Percentiles rank a stretch among this genome's conserved stretches.
These are phyloP conservation scores for Otus sunia DNA, from an alignment of 2,113 vertebrate species.

Conservation along the genomic window DNA sequence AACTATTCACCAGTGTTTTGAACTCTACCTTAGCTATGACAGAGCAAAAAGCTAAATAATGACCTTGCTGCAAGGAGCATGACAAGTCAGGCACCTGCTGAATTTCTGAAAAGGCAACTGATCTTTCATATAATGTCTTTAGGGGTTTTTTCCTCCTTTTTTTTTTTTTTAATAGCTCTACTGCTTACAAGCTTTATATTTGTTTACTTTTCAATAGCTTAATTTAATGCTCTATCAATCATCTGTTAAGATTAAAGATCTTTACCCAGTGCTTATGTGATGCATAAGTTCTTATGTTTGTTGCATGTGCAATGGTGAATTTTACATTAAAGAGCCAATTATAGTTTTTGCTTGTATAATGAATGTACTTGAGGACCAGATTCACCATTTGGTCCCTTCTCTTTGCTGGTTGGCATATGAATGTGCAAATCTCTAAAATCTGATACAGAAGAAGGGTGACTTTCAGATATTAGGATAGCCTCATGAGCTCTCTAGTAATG, in stretches of 20 bases:
- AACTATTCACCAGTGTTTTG: not conserved
- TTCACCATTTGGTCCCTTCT: not conserved
- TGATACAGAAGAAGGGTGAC: not conserved
- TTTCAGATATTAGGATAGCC: not conserved
- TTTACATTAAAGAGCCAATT: not conserved
- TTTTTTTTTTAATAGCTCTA: not conserved
- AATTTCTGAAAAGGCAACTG: not conserved
- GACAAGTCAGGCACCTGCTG: not conserved
- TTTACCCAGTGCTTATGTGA: not conserved
- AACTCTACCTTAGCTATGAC: not conserved
- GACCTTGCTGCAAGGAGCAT: not conserved
- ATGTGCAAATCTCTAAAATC: not conserved
- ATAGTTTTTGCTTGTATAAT: not conserved
- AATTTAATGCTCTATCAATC: not conserved
- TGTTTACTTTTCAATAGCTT: not conserved
- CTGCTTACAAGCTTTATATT: not conserved
- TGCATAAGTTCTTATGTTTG: not conserved
- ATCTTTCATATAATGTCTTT: not conserved
- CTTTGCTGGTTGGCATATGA: not conserved
- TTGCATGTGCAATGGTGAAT: not conserved
- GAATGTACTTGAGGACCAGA: not conserved
- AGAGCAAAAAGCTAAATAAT: not conserved
- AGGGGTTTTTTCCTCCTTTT: no score
- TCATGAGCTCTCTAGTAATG: not conserved
- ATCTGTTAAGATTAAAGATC: not conserved